Evolutionary conservation across 2,113 vertebrate species (phyloP).

Genomic region (Shinisaurus crocodilurus): DNA sequence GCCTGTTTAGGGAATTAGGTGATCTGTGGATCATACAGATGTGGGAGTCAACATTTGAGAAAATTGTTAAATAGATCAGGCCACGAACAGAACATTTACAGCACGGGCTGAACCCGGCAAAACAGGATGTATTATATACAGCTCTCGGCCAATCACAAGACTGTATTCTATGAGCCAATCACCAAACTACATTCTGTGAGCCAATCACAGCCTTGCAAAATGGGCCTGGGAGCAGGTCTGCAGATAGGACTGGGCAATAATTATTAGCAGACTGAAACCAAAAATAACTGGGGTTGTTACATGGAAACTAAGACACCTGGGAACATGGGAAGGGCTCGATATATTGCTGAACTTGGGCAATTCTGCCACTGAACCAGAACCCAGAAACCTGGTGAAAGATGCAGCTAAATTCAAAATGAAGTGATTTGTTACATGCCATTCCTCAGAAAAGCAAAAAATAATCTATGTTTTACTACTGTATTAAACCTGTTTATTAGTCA

Average conservation of each 20-base stretch:
- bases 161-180: not conserved
- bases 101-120: not conserved
- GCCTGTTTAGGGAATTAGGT: not conserved
- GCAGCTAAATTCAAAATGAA: too few species aligned
- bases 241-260: not conserved
- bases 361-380: too few species aligned
- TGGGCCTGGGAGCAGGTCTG: not conserved
- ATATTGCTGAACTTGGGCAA: too few species aligned
- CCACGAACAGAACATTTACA: not conserved
- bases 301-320: too few species aligned
- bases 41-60: not conserved
- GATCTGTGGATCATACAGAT: not conserved
- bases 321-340: too few species aligned
- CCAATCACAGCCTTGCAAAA: not conserved
- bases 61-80: not conserved
- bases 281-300: too few species aligned
- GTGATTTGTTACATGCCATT: too few species aligned
- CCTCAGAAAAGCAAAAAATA: too few species aligned
- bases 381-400: too few species aligned
- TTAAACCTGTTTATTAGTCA: too few species aligned
- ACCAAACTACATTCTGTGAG: not conserved
- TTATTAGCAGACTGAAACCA: too few species aligned
- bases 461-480: too few species aligned
- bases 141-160: not conserved
- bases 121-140: not conserved